These are phyloP conservation scores for Mirounga angustirostris DNA, from an alignment of 2,113 vertebrate genomes.

Conservation along the genomic window DNA sequence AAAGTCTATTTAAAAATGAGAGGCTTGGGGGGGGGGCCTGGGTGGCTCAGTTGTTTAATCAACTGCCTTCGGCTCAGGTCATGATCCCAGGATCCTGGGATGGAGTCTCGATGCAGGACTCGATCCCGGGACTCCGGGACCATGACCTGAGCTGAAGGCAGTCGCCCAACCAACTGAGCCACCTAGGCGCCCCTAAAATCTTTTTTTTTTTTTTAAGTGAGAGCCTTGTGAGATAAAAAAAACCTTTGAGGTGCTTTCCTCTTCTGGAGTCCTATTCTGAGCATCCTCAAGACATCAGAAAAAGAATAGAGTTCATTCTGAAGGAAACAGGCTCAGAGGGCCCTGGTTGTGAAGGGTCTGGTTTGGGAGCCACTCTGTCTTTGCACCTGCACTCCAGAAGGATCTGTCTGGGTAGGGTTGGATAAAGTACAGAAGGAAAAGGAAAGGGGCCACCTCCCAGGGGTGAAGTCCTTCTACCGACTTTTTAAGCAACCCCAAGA, in stretches of 20 bases:
- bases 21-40: background rate
- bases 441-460: background rate
- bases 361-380: background rate
- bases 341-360: background rate
- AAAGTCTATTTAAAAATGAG: background rate
- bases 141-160: too few species aligned
- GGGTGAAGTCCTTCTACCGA: background rate
- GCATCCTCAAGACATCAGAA: background rate
- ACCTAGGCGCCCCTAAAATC: too few species aligned
- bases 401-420: background rate
- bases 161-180: too few species aligned
- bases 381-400: background rate
- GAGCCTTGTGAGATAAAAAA: background rate
- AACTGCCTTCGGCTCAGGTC: background rate
- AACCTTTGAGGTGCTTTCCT: background rate
- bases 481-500: background rate
- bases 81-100: background rate
- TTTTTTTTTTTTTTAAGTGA: background rate
- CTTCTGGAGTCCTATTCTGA: background rate
- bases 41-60: background rate
- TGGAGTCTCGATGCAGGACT: background rate
- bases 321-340: background rate
- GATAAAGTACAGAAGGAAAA: background rate
- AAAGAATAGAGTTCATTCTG: constrained; percentile 2
- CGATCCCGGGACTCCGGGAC: too few species aligned